Conservation (phyloP, 2,888 invertebrate genomes). For the Theretra japonica region DNA sequence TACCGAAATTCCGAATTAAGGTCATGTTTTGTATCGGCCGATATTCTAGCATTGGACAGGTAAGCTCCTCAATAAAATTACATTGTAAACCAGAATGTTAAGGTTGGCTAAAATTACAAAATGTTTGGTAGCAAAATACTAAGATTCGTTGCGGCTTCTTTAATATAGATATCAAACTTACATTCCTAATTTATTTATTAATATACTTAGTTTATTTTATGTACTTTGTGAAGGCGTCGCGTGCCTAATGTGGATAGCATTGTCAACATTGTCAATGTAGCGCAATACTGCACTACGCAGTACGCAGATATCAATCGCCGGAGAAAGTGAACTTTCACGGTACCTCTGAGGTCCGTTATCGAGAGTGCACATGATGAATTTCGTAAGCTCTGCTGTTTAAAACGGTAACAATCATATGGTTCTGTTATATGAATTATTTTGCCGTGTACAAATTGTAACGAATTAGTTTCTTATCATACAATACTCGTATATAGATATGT, state of each 20-base stretch:
- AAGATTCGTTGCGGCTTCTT: too few species aligned
- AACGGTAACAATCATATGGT: background rate
- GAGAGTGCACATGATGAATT: conserved; percentile 47
- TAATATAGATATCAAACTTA: too few species aligned
- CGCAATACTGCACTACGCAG: conserved; percentile 42
- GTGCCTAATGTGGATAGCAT: background rate
- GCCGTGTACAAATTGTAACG: background rate
- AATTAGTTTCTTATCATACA: background rate
- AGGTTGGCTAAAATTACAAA: background rate
- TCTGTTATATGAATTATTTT: background rate
- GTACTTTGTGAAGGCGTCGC: background rate
- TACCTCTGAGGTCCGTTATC: conserved; percentile 53
- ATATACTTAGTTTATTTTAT: background rate
- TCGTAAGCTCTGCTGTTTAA: conserved; percentile 15
- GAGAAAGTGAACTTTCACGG: conserved; percentile 78
- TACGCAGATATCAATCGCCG: conserved; percentile 47
- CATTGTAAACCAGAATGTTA: background rate
- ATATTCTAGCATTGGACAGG: conserved; percentile 94
- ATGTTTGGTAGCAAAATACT: too few species aligned
- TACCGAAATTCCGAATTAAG: conserved; percentile 90
- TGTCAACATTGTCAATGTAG: conserved; percentile 16
- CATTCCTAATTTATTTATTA: background rate
- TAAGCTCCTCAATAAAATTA: conserved; percentile 65
- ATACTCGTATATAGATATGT: too few species aligned
- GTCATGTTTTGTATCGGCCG: conserved; percentile 90